phyloP scores from a whole-genome alignment of 2,113 vertebrate genomes.

The Callocephalon fimbriatum region DNA sequence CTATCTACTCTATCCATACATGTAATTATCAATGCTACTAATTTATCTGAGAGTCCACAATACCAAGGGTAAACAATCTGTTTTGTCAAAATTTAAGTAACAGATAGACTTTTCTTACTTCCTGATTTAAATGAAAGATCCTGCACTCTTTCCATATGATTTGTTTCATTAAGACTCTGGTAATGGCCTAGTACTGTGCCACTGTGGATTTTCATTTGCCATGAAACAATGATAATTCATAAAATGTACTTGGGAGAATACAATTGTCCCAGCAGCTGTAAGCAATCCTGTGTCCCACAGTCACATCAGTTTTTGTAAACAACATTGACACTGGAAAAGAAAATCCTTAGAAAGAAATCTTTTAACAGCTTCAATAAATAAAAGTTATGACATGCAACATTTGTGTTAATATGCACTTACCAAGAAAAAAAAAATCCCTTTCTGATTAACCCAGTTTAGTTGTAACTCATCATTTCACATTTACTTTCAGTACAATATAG shows the following conservation, averaged over 20 bases:
- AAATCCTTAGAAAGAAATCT: neutral
- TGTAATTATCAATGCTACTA: neutral
- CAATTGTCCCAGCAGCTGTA: conserved; percentile 39
- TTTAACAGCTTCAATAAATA: neutral
- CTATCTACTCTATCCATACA: neutral
- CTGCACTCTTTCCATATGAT: neutral
- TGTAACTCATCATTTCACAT: neutral
- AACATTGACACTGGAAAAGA: neutral
- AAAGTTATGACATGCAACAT: neutral
- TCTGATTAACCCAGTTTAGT: neutral
- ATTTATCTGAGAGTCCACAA: neutral
- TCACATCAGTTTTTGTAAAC: conserved; percentile 33
- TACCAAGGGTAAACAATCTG: neutral
- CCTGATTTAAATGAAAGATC: neutral
- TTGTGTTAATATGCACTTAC: neutral
- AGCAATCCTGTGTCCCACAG: conserved; percentile 41
- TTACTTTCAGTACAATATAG: neutral
- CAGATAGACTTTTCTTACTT: neutral
- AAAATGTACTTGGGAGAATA: neutral
- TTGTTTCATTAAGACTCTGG: neutral
- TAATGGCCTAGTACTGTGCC: neutral
- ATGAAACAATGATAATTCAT: conserved; percentile 50
- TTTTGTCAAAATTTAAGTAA: neutral
- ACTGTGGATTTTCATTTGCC: conserved; percentile 47
- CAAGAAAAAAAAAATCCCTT: neutral